phyloP scores from a whole-genome alignment of 1,140 invertebrate species.

The Geopemphigus sp. region DNA sequence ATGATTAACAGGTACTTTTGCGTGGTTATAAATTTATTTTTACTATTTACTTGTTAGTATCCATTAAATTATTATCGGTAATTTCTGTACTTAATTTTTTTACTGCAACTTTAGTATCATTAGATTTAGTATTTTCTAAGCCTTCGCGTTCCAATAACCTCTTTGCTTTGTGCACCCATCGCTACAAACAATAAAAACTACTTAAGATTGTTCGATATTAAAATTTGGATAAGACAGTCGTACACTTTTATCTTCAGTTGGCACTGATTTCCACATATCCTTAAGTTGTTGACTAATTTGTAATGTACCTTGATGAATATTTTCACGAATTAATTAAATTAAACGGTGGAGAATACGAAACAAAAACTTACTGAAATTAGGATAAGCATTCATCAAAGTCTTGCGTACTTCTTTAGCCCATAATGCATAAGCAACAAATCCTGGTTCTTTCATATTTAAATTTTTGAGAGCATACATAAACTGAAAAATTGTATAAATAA shows the following conservation, averaged over 20 bases:
- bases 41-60: neutral
- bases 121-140: neutral
- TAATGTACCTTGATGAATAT: constrained; percentile 66
- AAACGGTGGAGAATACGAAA: neutral
- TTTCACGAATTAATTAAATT: constrained; percentile 51
- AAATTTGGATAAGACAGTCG: constrained; percentile 50
- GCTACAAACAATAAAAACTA: constrained; percentile 34
- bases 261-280: constrained; percentile 79
- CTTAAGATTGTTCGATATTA: neutral
- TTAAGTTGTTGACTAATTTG: constrained; percentile 75
- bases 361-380: constrained; percentile 67
- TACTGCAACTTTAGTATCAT: neutral
- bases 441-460: constrained; percentile 63
- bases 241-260: constrained; percentile 58
- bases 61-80: neutral
- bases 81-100: neutral
- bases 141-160: constrained; percentile 41
- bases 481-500: neutral
- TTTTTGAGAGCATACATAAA: constrained; percentile 48
- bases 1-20: neutral
- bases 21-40: neutral
- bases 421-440: constrained; percentile 85
- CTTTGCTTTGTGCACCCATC: constrained; percentile 49
- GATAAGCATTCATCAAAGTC: constrained; percentile 68
- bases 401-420: constrained; percentile 81